Evolutionary conservation across 2,113 vertebrate genomes (phyloP).

Genomic region (Actenoides hombroni): DNA sequence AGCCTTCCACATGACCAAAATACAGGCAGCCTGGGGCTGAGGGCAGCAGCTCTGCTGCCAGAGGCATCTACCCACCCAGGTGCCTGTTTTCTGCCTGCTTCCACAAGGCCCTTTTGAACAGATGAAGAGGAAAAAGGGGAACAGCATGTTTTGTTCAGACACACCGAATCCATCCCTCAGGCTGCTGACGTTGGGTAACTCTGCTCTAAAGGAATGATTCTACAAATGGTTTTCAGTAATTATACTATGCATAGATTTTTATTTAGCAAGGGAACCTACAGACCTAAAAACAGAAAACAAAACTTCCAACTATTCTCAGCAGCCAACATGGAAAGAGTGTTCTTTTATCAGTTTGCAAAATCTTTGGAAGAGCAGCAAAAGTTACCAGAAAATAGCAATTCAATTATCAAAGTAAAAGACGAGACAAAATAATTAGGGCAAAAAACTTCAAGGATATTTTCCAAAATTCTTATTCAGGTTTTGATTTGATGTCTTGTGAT

Average conservation of each 20-base stretch:
- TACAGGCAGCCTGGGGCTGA: neutral
- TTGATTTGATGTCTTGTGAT: neutral
- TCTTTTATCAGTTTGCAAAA: neutral
- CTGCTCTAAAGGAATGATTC: neutral
- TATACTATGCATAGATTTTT: neutral
- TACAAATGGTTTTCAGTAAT: neutral
- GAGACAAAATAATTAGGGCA: neutral
- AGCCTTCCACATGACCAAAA: neutral
- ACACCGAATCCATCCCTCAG: neutral
- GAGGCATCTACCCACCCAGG: neutral
- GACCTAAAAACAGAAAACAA: neutral
- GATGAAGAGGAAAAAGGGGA: neutral
- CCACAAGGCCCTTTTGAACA: neutral
- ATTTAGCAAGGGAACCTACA: neutral
- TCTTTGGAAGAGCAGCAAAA: neutral
- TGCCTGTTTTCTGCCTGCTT: neutral
- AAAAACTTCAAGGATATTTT: neutral
- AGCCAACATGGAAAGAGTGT: neutral
- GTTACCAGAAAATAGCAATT: neutral
- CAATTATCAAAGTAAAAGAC: neutral
- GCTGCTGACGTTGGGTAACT: neutral
- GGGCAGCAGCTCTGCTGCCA: neutral
- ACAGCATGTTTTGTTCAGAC: neutral
- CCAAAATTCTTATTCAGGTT: neutral
- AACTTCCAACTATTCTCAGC: neutral